Evolutionary conservation across 1,140 invertebrate species (phyloP).

Genomic region (Heliothis virescens): DNA sequence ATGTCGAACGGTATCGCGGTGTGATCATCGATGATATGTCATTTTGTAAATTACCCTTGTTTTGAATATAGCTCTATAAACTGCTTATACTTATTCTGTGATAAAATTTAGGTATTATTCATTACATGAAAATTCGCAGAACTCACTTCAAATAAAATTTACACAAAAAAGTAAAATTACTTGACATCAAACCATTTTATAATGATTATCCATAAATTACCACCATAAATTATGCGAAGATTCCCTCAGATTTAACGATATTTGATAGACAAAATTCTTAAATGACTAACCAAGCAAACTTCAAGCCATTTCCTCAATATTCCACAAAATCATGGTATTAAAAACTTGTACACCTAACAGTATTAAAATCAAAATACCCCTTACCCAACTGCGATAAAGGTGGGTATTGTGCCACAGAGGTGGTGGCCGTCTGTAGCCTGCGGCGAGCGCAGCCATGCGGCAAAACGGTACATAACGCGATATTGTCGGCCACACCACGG

Average conservation of each 20-base stretch:
- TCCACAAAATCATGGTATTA: background rate
- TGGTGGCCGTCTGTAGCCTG: slow-evolving; percentile 47
- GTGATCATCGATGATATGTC: background rate
- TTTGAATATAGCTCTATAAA: no score
- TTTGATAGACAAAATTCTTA: no score
- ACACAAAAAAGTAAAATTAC: no score
- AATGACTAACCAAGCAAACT: no score
- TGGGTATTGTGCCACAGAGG: slow-evolving; percentile 20
- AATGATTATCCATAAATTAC: no score
- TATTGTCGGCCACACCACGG: slow-evolving; percentile 69
- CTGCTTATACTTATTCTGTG: no score
- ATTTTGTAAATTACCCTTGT: background rate
- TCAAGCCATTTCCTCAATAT: background rate
- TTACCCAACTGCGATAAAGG: background rate
- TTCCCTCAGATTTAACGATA: no score
- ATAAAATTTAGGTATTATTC: no score
- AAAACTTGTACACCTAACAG: background rate
- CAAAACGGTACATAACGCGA: slow-evolving; percentile 79
- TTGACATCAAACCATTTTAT: no score
- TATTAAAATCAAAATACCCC: background rate
- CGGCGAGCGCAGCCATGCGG: slow-evolving; percentile 67
- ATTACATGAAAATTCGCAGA: no score
- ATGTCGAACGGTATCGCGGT: background rate
- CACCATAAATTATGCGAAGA: no score
- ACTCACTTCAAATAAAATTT: no score